phyloP scores from a whole-genome alignment of 2,888 invertebrate species.

The Rhagonycha fulva region DNA sequence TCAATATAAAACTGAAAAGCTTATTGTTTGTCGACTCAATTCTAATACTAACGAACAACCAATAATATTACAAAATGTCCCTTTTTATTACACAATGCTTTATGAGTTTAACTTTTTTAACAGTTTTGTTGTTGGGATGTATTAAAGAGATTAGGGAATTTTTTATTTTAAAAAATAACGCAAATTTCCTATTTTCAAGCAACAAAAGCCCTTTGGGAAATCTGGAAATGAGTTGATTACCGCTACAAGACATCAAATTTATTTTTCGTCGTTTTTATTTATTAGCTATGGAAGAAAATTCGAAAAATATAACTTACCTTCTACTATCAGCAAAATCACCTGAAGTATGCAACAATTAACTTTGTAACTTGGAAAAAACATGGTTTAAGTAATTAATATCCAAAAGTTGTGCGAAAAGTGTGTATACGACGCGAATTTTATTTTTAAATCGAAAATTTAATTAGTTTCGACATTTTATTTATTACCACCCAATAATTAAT shows the following conservation, averaged over 20 bases:
- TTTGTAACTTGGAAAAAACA: conserved; percentile 22
- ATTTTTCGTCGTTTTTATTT: conserved; percentile 29
- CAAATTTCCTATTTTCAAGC: conserved; percentile 20
- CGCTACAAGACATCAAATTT: conserved; percentile 38
- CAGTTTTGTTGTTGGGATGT: not conserved
- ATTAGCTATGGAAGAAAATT: conserved; percentile 5
- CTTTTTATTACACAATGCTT: not conserved
- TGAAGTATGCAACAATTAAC: conserved; percentile 26
- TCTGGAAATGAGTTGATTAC: conserved; percentile 43
- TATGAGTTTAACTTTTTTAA: not conserved
- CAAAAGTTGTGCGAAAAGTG: not conserved
- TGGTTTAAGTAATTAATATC: conserved; percentile 14
- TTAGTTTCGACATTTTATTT: not conserved
- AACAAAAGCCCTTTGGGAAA: conserved; percentile 34
- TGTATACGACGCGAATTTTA: not conserved
- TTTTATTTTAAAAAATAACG: conserved; percentile 17
- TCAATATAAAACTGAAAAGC: not conserved
- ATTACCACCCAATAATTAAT: conserved; percentile 4
- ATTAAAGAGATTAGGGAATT: not conserved
- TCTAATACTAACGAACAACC: not conserved
- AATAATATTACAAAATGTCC: not conserved
- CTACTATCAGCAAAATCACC: conserved; percentile 22
- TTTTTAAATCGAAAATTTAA: not conserved
- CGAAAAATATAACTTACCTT: conserved; percentile 26
- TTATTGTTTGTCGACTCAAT: not conserved